Conservation (phyloP, 2,113 vertebrate genomes). For the Psephotus haematonotus region DNA sequence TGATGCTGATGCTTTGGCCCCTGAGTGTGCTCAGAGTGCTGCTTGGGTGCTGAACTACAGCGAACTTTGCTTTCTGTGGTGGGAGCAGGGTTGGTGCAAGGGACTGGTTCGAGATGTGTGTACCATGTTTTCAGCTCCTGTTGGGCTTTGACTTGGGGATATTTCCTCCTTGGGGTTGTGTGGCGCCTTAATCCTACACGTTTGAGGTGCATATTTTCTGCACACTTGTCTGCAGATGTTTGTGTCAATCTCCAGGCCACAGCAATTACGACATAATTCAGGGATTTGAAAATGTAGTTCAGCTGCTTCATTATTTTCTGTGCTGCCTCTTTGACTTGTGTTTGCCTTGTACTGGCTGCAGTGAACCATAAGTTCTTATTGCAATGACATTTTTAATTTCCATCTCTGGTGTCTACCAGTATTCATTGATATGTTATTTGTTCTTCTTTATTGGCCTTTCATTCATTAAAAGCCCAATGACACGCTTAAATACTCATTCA, state of each 20-base stretch:
- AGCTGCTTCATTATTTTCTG: background rate
- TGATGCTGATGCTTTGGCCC: background rate
- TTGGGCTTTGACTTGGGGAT: background rate
- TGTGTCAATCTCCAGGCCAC: background rate
- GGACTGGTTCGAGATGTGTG: background rate
- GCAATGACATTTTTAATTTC: background rate
- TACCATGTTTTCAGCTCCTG: background rate
- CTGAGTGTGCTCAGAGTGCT: too few relatives aligned
- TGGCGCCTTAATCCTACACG: background rate
- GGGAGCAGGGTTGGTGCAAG: background rate
- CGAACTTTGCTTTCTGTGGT: background rate
- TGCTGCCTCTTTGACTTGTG: background rate
- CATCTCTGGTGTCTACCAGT: background rate
- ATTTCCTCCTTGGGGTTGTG: background rate
- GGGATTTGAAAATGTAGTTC: background rate
- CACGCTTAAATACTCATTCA: background rate
- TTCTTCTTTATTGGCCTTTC: background rate
- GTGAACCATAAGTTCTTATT: background rate
- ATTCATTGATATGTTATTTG: background rate
- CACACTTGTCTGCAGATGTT: background rate
- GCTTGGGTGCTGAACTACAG: background rate
- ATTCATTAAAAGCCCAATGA: background rate
- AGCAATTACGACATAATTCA: constrained; percentile 9
- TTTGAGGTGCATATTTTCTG: background rate
- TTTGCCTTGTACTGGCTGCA: background rate